Conservation (phyloP, 2,797 vertebrate genomes). For the Sphenodon punctatus region DNA sequence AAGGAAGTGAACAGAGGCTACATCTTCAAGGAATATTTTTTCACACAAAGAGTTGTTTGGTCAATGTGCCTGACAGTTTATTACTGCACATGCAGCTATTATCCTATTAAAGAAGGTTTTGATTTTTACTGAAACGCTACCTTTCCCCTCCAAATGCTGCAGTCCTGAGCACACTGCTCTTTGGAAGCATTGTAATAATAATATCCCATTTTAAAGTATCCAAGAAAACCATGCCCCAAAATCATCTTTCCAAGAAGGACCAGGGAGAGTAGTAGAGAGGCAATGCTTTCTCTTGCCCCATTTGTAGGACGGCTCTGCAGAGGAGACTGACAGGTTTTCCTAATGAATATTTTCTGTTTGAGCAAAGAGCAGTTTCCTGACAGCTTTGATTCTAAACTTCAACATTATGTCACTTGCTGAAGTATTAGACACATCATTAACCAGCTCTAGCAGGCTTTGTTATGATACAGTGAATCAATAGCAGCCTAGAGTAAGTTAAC, state of each 20-base stretch:
- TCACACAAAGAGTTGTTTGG: neutral
- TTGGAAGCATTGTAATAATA: constrained; percentile 28
- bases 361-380: constrained; percentile 63
- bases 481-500: constrained; percentile 60
- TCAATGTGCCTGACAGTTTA: neutral
- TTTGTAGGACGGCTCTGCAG: constrained; percentile 40
- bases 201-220: constrained; percentile 33
- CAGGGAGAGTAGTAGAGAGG: constrained; percentile 47
- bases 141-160: no score
- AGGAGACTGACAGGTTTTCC: constrained; percentile 63
- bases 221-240: constrained; percentile 39
- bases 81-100: neutral
- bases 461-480: constrained; percentile 69
- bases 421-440: constrained; percentile 71
- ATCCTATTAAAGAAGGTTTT: neutral
- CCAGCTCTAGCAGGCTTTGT: constrained; percentile 65
- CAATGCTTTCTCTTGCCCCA: constrained; percentile 21
- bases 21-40: neutral
- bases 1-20: neutral
- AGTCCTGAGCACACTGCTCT: neutral
- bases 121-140: no score
- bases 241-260: constrained; percentile 57
- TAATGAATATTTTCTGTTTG: constrained; percentile 54
- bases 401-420: constrained; percentile 68
- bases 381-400: constrained; percentile 70